These are phyloP conservation scores for Carollia perspicillata DNA, from an alignment of 2,113 vertebrate genomes.

Conservation along the genomic window DNA sequence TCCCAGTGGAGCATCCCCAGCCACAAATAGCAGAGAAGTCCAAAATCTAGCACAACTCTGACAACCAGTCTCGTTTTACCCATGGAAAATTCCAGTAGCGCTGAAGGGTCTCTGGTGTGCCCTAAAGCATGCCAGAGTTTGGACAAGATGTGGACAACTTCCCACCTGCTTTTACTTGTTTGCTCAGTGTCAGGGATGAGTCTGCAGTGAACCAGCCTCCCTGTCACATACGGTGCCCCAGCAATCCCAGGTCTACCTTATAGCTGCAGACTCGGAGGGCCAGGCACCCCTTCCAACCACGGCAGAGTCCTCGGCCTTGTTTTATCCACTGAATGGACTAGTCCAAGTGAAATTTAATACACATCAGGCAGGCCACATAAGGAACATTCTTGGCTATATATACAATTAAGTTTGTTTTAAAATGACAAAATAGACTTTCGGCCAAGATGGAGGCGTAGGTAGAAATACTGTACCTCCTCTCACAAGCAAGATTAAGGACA, in stretches of 20 bases:
- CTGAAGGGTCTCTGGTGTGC: not conserved
- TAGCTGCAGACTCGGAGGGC: not conserved
- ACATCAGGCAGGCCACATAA: not conserved
- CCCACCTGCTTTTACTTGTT: not conserved
- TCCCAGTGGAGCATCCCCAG: not conserved
- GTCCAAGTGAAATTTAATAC: not conserved
- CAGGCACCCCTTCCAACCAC: not conserved
- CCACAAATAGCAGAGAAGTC: not conserved
- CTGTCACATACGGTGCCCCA: not conserved
- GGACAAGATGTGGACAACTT: not conserved
- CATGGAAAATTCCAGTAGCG: not conserved
- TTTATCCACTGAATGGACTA: not conserved
- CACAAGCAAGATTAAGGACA: too few species aligned
- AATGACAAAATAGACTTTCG: too few species aligned
- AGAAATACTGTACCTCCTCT: too few species aligned
- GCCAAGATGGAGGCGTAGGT: too few species aligned
- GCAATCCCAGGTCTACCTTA: not conserved
- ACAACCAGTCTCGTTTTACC: not conserved
- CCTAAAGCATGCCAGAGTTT: not conserved
- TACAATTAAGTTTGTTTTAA: not conserved
- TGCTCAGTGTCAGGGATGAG: not conserved
- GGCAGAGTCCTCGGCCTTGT: not conserved
- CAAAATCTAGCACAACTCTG: not conserved
- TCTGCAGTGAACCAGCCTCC: not conserved
- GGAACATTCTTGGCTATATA: not conserved